Conservation (phyloP, 2,113 vertebrate genomes). For the Callipepla squamata region DNA sequence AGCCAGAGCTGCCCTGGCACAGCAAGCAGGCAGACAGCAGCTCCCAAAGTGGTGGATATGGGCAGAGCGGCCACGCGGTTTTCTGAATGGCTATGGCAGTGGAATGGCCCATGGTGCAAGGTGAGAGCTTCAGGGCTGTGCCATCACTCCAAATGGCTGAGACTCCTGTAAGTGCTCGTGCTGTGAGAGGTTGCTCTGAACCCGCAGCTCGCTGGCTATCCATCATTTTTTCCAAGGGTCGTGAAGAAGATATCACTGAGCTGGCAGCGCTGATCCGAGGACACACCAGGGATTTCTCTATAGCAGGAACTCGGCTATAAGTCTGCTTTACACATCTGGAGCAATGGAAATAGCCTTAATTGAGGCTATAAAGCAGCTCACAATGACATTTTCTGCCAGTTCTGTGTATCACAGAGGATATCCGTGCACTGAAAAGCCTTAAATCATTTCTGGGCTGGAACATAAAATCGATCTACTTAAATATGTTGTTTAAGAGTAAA, state of each 20-base stretch:
- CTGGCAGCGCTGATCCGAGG: slow-evolving; percentile 21
- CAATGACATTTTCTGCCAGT: slow-evolving; percentile 52
- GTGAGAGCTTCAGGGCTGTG: background rate
- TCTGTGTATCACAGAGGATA: slow-evolving; percentile 10
- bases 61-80: background rate
- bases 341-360: slow-evolving; percentile 53
- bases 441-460: slow-evolving; percentile 36
- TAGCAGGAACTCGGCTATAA: slow-evolving; percentile 34
- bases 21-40: background rate
- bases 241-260: slow-evolving; percentile 33
- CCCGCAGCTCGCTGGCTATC: slow-evolving; percentile 29
- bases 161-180: background rate
- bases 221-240: slow-evolving; percentile 44
- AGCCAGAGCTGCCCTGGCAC: background rate
- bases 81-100: background rate
- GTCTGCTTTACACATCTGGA: slow-evolving; percentile 59
- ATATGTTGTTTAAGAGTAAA: slow-evolving; percentile 27
- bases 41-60: too few relatives aligned
- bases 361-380: slow-evolving; percentile 51
- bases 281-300: background rate
- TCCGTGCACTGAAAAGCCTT: background rate
- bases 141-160: background rate
- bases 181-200: background rate
- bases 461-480: slow-evolving; percentile 53
- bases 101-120: background rate